phyloP scores from a whole-genome alignment of 2,797 vertebrate genomes.

The Squalus acanthias region DNA sequence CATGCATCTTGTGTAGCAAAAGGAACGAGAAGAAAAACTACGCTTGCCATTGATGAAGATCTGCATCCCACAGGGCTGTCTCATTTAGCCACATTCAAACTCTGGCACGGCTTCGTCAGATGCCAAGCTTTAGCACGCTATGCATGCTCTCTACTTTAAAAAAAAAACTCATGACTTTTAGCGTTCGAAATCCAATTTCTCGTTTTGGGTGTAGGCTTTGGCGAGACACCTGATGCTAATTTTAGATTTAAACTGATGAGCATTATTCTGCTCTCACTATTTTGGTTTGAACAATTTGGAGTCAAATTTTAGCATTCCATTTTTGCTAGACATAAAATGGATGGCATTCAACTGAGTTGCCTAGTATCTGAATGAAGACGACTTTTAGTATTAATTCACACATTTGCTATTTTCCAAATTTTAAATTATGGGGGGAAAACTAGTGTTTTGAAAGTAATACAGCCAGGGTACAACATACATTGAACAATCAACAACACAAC shows the following conservation, averaged over 20 bases:
- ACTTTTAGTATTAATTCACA: neutral
- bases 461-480: neutral
- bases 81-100: neutral
- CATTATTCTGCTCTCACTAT: neutral
- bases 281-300: neutral
- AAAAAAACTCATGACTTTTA: neutral
- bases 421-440: neutral
- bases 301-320: neutral
- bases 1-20: conserved; percentile 62
- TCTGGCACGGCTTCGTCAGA: neutral
- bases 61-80: conserved; percentile 55
- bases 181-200: conserved; percentile 29
- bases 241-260: neutral
- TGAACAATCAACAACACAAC: neutral
- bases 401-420: neutral
- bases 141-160: neutral
- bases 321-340: neutral
- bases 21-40: conserved; percentile 56
- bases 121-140: neutral
- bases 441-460: neutral
- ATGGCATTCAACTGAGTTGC: neutral
- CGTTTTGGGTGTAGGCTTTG: neutral
- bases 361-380: neutral
- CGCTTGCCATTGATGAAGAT: conserved; percentile 86
- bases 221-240: neutral